phyloP scores from a whole-genome alignment of 2,888 invertebrate species.

The Drosophila nr. perissopoda region DNA sequence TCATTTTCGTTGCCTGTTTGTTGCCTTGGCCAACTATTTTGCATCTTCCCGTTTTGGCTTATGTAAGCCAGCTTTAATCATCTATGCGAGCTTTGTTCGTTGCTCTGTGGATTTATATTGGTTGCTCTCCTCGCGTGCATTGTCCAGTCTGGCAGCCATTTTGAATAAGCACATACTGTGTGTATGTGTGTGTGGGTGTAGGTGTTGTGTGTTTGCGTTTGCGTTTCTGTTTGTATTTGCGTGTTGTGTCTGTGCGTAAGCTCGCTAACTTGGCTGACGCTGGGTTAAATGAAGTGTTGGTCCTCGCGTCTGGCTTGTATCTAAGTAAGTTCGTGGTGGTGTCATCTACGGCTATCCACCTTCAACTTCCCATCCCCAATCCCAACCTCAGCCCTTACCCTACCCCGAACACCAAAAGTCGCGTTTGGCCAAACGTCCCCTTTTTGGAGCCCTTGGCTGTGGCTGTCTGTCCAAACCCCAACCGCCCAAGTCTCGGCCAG shows the following conservation, averaged over 20 bases:
- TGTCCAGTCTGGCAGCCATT: slow-evolving; percentile 69
- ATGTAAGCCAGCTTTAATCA: slow-evolving; percentile 1
- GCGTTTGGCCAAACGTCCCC: neutral
- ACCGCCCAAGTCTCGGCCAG: slow-evolving; percentile 37
- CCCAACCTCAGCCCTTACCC: neutral
- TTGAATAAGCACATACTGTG: slow-evolving; percentile 51
- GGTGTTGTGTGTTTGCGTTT: slow-evolving; percentile 24
- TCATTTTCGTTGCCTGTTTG: neutral
- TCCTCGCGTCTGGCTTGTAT: slow-evolving; percentile 39
- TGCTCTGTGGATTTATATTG: slow-evolving; percentile 19
- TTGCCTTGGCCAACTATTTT: neutral
- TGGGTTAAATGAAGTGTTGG: slow-evolving; percentile 50
- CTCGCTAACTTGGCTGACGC: slow-evolving; percentile 34
- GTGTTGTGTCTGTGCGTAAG: slow-evolving; percentile 26
- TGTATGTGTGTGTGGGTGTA: slow-evolving; percentile 13
- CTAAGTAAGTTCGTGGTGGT: slow-evolving; percentile 20
- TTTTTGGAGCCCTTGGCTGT: slow-evolving; percentile 10
- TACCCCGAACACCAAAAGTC: slow-evolving; percentile 47
- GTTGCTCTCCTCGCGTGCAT: neutral
- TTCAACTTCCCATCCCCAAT: neutral
- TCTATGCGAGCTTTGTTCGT: slow-evolving; percentile 10
- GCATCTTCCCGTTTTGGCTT: neutral
- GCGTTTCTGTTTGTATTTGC: slow-evolving; percentile 16
- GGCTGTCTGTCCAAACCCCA: slow-evolving; percentile 6
- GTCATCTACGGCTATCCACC: slow-evolving; percentile 7